Evolutionary conservation across 2,888 invertebrate species (phyloP).

Genomic region (Drosophila nr. medialis): DNA sequence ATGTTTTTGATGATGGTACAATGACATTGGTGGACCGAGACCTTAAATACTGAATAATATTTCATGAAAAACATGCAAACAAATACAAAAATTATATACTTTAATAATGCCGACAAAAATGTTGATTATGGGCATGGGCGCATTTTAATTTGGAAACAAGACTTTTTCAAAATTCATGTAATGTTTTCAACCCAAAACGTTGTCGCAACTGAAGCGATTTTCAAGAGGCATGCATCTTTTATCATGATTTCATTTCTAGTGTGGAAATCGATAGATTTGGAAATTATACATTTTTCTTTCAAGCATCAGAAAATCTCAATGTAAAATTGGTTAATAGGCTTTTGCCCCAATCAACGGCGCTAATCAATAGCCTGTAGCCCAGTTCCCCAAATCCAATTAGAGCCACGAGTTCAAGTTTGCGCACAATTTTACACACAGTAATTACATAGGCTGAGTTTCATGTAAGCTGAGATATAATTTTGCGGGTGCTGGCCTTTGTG

Average conservation of each 20-base stretch:
- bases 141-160: not conserved
- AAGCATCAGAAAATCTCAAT: slow-evolving; percentile 37
- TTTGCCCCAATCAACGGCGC: slow-evolving; percentile 34
- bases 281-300: not conserved
- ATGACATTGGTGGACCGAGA: not conserved
- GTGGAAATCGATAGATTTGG: too few relatives aligned
- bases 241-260: not conserved
- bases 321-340: slow-evolving; percentile 46
- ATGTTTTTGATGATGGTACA: slow-evolving; percentile 1
- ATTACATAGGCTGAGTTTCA: slow-evolving; percentile 41
- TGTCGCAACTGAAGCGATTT: not conserved
- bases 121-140: not conserved
- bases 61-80: not conserved
- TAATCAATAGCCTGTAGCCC: slow-evolving; percentile 8
- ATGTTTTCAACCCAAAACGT: not conserved
- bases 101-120: not conserved
- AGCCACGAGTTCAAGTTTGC: slow-evolving; percentile 66
- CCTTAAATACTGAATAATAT: not conserved
- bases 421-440: slow-evolving; percentile 55
- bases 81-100: not conserved
- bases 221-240: not conserved
- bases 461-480: slow-evolving; percentile 56
- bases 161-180: not conserved
- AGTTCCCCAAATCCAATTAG: slow-evolving; percentile 33
- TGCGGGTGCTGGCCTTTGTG: slow-evolving; percentile 34